A percentile compares a stretch with the other conserved stretches of the same genome.
These are phyloP conservation scores for Rhynchomys soricoides DNA, from an alignment of 2,113 vertebrate genomes.

Conservation along the genomic window DNA sequence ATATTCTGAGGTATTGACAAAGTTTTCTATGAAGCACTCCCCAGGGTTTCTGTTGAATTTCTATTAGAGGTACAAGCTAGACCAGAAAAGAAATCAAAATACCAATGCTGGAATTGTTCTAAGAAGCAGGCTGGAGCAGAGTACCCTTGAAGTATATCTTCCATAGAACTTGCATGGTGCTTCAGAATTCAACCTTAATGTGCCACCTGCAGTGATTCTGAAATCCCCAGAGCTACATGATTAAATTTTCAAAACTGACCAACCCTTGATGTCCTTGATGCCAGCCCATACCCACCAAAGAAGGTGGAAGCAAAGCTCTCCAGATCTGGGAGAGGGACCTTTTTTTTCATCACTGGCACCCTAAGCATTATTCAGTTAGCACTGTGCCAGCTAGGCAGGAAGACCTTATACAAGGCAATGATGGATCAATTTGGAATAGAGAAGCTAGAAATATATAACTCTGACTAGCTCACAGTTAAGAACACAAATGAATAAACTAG, in stretches of 20 bases:
- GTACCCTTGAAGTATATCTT: neutral
- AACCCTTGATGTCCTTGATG: neutral
- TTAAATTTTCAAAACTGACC: neutral
- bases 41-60: neutral
- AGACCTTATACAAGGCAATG: neutral
- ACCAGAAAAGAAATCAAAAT: neutral
- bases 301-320: neutral
- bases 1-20: neutral
- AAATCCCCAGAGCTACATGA: neutral
- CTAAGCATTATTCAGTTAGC: neutral
- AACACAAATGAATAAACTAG: neutral
- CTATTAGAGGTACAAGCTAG: neutral
- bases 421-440: neutral
- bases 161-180: neutral
- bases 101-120: neutral
- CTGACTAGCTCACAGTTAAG: neutral
- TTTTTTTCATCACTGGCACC: neutral
- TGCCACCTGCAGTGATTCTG: neutral
- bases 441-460: neutral
- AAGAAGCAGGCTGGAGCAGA: neutral
- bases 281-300: neutral
- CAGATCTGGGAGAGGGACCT: neutral
- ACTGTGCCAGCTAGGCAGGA: neutral
- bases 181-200: neutral
- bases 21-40: neutral